Evolutionary conservation across 2,797 vertebrate genomes (phyloP), one percentile per base, ranked within the genome.

Genomic region (Lagorchestes hirsutus): DNA sequence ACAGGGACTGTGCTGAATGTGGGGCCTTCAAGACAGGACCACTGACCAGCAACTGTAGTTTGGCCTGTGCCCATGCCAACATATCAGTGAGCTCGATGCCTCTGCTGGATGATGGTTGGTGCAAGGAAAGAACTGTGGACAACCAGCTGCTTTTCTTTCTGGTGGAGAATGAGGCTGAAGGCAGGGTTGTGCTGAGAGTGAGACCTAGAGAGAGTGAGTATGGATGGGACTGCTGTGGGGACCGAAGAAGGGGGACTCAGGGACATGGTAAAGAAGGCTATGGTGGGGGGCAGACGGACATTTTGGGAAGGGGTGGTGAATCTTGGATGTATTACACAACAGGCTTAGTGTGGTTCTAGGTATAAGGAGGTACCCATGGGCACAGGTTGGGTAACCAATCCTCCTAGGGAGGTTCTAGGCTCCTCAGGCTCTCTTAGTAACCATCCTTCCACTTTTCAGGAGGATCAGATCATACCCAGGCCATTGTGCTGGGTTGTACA

Each of bases 1-100:
- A 67, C 97, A 99, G 99, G 97, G 96, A 97, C 8, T 99, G 99
- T 94, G 98, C 98, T 0, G 96, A 94, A 31, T 99, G 99, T 91
- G 91, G 90, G 0, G 97, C 97, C 52, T 98, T 98, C 54, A 90
- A 97, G 54, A 97, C 97, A 0, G 98, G 98, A 3, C 94, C 95
- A 0, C 46, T 97, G 93, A 95, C 94, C 2, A 31, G 40, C 46
- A 98, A 97, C 1, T 99, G 99, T 96, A 96, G 90, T 3, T 0
- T 0, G 0, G 31, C n/a, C 1, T 99, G 98, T 96, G 91, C 90
- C 0, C 94, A 96, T 18, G 91, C 96, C 52, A 91, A 59, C 0
- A 27, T 96, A 82, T 98, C 96, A 2, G 40, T 87, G 97, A 54
- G 52, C 31, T 90, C 46, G n/a, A 67, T 18, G 0, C 87, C 98